A percentile compares a stretch with the other conserved stretches of the same genome.
Evolutionary conservation across 2,113 vertebrate genomes (phyloP).

Genomic region (Gracilinanus agilis): DNA sequence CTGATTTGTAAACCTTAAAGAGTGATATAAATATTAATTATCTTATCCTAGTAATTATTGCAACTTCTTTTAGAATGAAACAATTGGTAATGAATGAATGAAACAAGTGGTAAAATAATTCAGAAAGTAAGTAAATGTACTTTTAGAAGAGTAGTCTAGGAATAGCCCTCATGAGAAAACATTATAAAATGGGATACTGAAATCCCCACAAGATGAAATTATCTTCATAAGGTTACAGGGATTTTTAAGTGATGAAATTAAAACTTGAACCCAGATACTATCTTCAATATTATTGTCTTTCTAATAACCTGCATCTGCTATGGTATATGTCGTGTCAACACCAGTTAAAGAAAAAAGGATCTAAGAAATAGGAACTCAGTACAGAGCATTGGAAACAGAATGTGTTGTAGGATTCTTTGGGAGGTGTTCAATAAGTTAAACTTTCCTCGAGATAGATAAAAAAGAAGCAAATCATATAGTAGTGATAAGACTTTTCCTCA

Average conservation of each 20-base stretch:
- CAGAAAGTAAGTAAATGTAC: background rate
- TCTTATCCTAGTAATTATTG: background rate
- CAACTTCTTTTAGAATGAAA: no score
- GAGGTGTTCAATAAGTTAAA: background rate
- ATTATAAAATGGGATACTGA: background rate
- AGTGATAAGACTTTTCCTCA: background rate
- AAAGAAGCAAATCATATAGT: background rate
- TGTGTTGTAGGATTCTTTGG: background rate
- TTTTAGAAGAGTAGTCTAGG: background rate
- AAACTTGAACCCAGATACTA: background rate
- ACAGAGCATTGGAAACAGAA: background rate
- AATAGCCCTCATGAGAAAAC: background rate
- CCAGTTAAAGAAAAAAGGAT: background rate
- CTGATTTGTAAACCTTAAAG: background rate
- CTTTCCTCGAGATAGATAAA: background rate
- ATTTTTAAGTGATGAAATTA: background rate
- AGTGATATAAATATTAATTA: background rate
- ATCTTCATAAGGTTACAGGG: background rate
- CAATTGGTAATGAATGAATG: no score
- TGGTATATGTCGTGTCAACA: background rate
- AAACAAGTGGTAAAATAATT: background rate
- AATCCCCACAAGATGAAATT: background rate
- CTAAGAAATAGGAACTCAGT: background rate
- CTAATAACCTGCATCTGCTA: background rate
- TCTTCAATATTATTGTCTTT: background rate